phyloP scores from a whole-genome alignment of 1,140 invertebrate genomes.

The Triops cancriformis region DNA sequence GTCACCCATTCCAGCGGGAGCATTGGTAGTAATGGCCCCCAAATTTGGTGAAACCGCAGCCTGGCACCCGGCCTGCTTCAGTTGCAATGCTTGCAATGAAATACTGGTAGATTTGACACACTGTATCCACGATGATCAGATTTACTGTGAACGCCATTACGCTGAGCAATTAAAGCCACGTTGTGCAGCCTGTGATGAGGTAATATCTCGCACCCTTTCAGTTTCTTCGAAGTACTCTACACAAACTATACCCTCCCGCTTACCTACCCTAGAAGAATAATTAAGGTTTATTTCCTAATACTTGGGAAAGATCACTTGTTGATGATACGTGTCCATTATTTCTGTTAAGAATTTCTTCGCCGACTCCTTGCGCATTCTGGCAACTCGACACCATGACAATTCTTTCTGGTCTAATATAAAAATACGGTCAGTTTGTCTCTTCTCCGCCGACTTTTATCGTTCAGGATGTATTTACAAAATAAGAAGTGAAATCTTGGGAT shows the following conservation, averaged over 20 bases:
- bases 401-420: background rate
- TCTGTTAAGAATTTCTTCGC: background rate
- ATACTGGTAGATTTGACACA: conserved; percentile 86
- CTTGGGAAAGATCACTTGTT: background rate
- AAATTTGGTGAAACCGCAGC: conserved; percentile 55
- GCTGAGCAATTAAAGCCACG: conserved; percentile 84
- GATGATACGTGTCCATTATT: background rate
- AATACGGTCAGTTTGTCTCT: background rate
- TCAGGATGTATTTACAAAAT: background rate
- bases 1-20: conserved; percentile 48
- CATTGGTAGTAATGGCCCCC: conserved; percentile 59
- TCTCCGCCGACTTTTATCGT: background rate
- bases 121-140: conserved; percentile 71
- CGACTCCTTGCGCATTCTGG: background rate
- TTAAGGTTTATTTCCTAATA: no score
- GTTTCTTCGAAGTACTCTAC: no score
- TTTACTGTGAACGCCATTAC: conserved; percentile 90
- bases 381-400: background rate
- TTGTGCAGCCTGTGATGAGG: conserved; percentile 90
- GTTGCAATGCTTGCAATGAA: conserved; percentile 72
- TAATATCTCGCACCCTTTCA: no score
- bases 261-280: no score
- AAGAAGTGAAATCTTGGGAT: background rate
- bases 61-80: conserved; percentile 84
- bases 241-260: no score